Evolutionary conservation across 1,140 invertebrate species (phyloP), one percentile per base, ranked within the genome.

Genomic region (Stegodyphus mimosarum): DNA sequence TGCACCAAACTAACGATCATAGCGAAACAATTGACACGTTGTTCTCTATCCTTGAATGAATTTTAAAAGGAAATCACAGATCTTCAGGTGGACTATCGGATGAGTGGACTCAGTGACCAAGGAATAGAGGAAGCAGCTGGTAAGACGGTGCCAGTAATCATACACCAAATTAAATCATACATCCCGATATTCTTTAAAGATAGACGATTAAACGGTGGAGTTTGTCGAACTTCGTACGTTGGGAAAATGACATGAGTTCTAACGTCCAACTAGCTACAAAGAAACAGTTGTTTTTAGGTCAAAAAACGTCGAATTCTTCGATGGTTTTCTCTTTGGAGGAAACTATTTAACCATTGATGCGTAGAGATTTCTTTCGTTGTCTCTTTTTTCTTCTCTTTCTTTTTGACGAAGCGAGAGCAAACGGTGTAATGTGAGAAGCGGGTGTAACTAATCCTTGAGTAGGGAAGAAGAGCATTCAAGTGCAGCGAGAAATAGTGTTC

Each of bases 381-480:
- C 18, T 18, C 1, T 66, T 66, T 72, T 66, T 73, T 73, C 63
- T 55, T 70, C 51, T 60, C 18, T n/a, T 70, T 53, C 18, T n/a
- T 17, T 63, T 55, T 33, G 33, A 33, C 33, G 69, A 79, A 79
- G 78, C 78, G 70, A 83, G 80, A 64, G 71, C 80, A 83, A 83
- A 83, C 17, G 74, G 80, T 83, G 80, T 83, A 83, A 83, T 83
- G 80, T 64, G 80, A 83, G 80, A 83, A 74, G 69, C 48, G 55
- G 80, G 80, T 83, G 80, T 83, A 74, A 74, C 80, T 73, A 83
- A 83, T 83, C 71, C 63, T 10, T 51, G 50, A 53, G 17, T 1
- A 7, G 66, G 18, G 18, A 67, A 67, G 64, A 67, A 67, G 64
- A 13, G 64, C 64, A 18, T 7, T 17, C 64, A n/a, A 67, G 64